Evolutionary conservation across 2,113 vertebrate genomes (phyloP), one percentile per base, ranked within the genome.

Genomic region (Rattus rattus): DNA sequence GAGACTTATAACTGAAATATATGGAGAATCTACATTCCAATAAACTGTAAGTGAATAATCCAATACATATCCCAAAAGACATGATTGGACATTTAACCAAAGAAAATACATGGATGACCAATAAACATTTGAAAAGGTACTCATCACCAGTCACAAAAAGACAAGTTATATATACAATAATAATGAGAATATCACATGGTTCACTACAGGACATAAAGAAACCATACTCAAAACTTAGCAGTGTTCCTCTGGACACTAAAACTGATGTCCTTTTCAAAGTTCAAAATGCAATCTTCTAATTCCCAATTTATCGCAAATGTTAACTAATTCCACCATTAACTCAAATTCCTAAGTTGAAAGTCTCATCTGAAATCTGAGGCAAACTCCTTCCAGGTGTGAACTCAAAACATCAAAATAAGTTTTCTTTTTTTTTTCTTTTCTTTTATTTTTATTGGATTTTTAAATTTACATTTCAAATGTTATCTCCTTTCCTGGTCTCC

Each of bases 11-110:
- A 26, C 52, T 63, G 76, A 16, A 91, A 85, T 89, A 72, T 88
- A 76, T 49, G 80, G 93, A 63, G 13, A 56, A 16, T 12, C 36
- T 49, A 36, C 4, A 86, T 63, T 59, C 63, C 28, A 73, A 70
- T 33, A 56, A 96, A 69, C n/a, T 91, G 2, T 86, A 86, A 94
- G 36, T 4, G 86, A 90, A 91, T 90, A 83, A 90, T 17, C 17
- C 17, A 65, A 72, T 63, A 77, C 13, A 95, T 65, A 39, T 16
- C 4, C 2, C 10, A 28, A 86, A 95, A 70, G 24, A 92, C 7
- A 24, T 92, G 39, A 69, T 75, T 11, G 73, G 65, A 90, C 6
- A 72, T 26, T 88, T 92, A 17, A 86, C 10, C 28, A 88, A 91
- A 91, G 63, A 69, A 88, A 33, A 91, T 54, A 36, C 1, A 13